These are phyloP conservation scores for Pseudanteris insignis DNA, from an alignment of 2,888 invertebrate species.

Conservation along the genomic window DNA sequence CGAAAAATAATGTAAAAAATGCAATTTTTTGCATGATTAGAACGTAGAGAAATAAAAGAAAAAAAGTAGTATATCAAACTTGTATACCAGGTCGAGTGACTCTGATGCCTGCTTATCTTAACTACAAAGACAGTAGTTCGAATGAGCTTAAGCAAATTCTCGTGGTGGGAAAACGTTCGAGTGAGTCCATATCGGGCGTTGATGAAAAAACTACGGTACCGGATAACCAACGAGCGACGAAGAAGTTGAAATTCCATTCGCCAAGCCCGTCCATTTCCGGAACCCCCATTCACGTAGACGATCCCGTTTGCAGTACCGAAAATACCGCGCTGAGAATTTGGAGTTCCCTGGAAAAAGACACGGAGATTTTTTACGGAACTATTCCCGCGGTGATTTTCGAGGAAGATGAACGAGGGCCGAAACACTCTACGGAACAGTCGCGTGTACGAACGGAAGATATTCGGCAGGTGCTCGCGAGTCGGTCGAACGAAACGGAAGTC, in stretches of 20 bases:
- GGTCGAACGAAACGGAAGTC: constrained; percentile 30
- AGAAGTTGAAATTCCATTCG: constrained; percentile 11
- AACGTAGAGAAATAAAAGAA: too few relatives aligned
- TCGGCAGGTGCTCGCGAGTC: constrained; percentile 1
- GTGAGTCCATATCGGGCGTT: constrained; percentile 10
- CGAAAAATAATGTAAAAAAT: too few relatives aligned
- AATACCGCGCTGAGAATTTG: constrained; percentile 29
- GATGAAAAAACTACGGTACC: constrained; percentile 6
- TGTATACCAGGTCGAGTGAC: too few relatives aligned
- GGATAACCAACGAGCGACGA: constrained; percentile 17
- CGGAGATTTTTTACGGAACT: constrained; percentile 20
- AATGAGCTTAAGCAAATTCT: constrained; percentile 4
- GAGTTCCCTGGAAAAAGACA: constrained; percentile 22
- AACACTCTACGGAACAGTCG: too few relatives aligned
- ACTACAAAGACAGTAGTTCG: constrained; percentile 30
- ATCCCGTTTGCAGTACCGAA: constrained; percentile 35
- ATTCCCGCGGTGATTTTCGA: constrained; percentile 43
- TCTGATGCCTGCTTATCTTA: too few relatives aligned
- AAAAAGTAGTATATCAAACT: too few relatives aligned
- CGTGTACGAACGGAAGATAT: constrained; percentile 40
- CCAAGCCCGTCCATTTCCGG: not conserved
- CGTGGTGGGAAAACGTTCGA: constrained; percentile 14
- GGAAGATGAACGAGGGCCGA: too few relatives aligned
- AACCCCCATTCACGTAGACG: constrained; percentile 18
- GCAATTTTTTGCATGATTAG: too few relatives aligned